Conservation (phyloP, 2,113 vertebrate species). For the Heterotilapia buettikoferi region DNA sequence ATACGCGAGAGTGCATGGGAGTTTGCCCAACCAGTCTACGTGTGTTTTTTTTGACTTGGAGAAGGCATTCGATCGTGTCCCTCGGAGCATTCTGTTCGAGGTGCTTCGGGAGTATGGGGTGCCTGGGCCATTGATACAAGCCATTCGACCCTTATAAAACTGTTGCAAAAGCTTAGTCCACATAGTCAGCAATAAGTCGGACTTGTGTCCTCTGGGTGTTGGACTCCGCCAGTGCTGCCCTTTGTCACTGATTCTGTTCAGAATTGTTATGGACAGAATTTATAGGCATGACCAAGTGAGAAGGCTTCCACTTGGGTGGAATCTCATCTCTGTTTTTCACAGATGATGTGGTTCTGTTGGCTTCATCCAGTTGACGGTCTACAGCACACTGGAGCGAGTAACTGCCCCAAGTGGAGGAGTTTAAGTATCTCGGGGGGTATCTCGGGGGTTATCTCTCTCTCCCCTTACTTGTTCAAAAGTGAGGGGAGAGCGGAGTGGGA, state of each 20-base stretch:
- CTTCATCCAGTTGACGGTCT: neutral
- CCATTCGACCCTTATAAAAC: neutral
- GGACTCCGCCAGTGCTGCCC: neutral
- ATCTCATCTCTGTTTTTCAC: neutral
- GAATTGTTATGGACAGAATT: neutral
- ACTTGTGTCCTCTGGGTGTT: neutral
- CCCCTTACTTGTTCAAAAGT: neutral
- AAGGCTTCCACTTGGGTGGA: neutral
- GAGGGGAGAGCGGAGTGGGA: neutral
- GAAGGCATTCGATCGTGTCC: neutral
- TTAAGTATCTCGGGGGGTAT: neutral
- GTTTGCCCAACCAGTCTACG: neutral
- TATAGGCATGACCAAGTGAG: neutral
- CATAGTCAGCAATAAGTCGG: neutral
- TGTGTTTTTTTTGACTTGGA: neutral
- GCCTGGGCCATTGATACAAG: neutral
- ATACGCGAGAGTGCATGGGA: neutral
- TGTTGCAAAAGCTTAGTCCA: neutral
- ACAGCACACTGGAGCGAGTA: neutral
- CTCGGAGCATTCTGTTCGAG: neutral
- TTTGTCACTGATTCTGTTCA: neutral
- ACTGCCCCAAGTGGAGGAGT: neutral
- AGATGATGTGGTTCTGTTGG: neutral
- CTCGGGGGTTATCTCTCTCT: neutral
- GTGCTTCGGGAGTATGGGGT: neutral